Base-by-base conservation (phyloP, 2,888 invertebrate genomes). In the Pandemis corylana region DNA sequence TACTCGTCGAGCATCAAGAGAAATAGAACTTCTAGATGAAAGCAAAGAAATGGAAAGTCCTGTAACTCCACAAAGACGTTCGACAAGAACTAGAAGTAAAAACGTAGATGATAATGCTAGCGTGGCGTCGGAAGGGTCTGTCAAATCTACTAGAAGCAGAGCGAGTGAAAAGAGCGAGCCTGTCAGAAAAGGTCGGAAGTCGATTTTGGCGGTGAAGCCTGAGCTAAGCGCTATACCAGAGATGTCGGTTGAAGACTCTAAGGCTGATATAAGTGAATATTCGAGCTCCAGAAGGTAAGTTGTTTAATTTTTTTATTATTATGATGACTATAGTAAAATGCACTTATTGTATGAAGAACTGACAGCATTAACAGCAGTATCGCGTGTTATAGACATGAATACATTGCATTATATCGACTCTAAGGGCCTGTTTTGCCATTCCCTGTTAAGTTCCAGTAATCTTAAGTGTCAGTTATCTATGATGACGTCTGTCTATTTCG, bases 161-260 rank as follows among this genome's bases (percentile, higher is more conserved):
- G 80, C 80, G 0, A 89, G 87, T 69, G 89, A 87, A 0, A 88
- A 85, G 62, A 72, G 78, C 0, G 78, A 78, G 12, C 79, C 77
- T 1, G 76, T 78, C 0, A 86, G 89, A 15, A 93, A 90, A 73
- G 89, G 89, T 0, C 84, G 90, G 59, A 93, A 90, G 70, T 87
- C 92, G 0, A 82, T 86, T 20, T 68, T 92, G 44, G 83, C 82
- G 0, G 84, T 84, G 0, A 94, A 92, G 73, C 87, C 93, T 0
- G 94, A 94, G 49, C 71, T 95, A 75, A 89, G 93, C 51, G 94
- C 91, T 71, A 94, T 94, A 80, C 94, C 94, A 0, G 94, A 95
- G 77, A 85, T 85, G n/a, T 79, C 83, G 0, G 82, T 83, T 0
- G 93, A 92, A 63, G 92, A 91, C 4, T 77, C 83, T 0, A 80